These are phyloP conservation scores for Macrotis lagotis DNA, from an alignment of 2,113 vertebrate species.

Conservation along the genomic window DNA sequence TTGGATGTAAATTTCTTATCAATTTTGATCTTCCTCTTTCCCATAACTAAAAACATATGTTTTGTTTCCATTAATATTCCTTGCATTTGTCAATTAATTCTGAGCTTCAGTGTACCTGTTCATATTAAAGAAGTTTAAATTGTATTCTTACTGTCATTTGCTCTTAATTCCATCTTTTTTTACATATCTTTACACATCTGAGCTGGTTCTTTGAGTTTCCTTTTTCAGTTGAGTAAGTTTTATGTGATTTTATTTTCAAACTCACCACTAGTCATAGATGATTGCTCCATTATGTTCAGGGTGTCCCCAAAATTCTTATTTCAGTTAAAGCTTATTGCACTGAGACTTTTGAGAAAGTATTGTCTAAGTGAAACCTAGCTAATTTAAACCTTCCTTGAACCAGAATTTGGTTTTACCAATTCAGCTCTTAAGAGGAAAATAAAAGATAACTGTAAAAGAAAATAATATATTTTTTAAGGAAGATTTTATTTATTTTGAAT, in stretches of 20 bases:
- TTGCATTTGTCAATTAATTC: neutral
- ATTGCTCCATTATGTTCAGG: neutral
- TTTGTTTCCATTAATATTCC: neutral
- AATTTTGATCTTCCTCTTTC: neutral
- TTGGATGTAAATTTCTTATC: neutral
- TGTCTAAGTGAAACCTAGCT: neutral
- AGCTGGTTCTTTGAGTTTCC: neutral
- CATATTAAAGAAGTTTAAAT: neutral
- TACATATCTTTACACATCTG: neutral
- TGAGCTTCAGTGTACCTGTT: neutral
- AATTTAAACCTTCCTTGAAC: neutral
- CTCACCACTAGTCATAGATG: neutral
- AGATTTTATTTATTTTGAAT: too few species aligned
- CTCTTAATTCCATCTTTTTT: neutral
- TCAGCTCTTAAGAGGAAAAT: neutral
- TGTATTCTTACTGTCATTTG: neutral
- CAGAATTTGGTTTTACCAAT: neutral
- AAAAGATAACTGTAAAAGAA: neutral
- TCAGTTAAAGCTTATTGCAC: neutral
- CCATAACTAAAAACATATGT: neutral
- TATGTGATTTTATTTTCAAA: neutral
- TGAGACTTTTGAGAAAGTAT: neutral
- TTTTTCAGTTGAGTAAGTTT: neutral
- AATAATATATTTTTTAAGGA: neutral
- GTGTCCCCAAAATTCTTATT: neutral